Base-by-base conservation (phyloP, 2,888 invertebrate species). In the Hypercompe scribonia region DNA sequence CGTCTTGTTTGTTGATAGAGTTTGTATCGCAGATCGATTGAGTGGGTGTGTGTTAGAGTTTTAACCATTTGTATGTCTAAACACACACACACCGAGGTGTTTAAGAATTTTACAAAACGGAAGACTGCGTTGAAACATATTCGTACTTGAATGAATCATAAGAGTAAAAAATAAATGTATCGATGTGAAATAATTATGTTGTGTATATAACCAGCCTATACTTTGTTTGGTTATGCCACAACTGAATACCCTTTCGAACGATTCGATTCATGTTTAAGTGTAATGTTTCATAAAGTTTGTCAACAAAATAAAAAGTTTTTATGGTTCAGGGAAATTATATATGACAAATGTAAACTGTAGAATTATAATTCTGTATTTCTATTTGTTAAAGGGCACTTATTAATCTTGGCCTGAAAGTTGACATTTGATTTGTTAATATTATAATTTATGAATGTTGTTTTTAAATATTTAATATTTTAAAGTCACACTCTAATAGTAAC, bases 1-100 rank as follows among this genome's bases (percentile, higher is more conserved):
- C 66, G 72, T 70, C 64, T 72, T 71, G 68, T 71, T 82, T 67
- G 34, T 54, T 65, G 7, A 46, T 69, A 39, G 13, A 72, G 65
- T 76, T 67, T 76, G 70, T 68, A 72, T 69, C 61, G 31, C 31
- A 61, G 61, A 61, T 58, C 58, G 28, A 58, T n/a, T 18, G 28
- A 46, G 64, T 39, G 28, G 68, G 34, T 68, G 31, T 67, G 58
- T 70, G 58, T 61, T 24, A 13, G 70, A 58, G 31, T 34, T 65
- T 24, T 36, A 34, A 65, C 36, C 21, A 65, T 65, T 24, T 24
- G 36, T n/a, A 36, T 34, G 24, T 34, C 33, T 63, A 54, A 21
- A 34, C 65, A 54, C 34, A 64, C 72, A 42, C 34, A 33, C 33
- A 50, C 31, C 10, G 18, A 61, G 31, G 8, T 61, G 61, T 61